Evolutionary conservation across 2,797 vertebrate species (phyloP).

Genomic region (Falco columbarius): DNA sequence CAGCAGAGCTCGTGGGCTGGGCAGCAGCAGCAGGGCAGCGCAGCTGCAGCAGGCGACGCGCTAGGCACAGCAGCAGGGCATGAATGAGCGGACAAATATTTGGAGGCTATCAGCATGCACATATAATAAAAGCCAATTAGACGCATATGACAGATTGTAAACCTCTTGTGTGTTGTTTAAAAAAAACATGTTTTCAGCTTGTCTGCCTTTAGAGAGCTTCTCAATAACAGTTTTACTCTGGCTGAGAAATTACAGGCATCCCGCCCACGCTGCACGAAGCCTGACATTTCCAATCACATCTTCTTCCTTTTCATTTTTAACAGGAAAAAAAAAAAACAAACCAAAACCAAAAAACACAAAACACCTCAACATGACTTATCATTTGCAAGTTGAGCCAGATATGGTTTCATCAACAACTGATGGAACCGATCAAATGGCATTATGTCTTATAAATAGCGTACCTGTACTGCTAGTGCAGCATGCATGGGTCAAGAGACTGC

Average conservation of each 20-base stretch:
- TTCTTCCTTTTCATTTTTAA: not conserved
- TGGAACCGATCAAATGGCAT: not conserved
- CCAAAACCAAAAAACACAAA: not conserved
- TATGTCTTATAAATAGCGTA: not conserved
- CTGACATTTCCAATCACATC: conserved; percentile 19
- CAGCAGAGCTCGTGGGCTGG: not conserved
- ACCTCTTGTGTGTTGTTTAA: not conserved
- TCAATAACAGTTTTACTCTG: not conserved
- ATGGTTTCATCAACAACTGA: not conserved
- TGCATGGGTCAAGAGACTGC: accelerated
- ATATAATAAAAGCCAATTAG: not conserved
- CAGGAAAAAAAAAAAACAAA: not conserved
- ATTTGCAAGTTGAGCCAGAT: not conserved
- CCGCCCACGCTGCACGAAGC: not conserved
- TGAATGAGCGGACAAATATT: not conserved
- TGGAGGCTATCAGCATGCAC: not conserved
- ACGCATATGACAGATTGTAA: not conserved
- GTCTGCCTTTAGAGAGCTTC: not conserved
- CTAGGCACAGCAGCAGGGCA: not conserved
- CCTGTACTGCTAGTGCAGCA: not conserved
- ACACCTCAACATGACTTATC: not conserved
- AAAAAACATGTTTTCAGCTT: not conserved
- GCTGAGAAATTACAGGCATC: not conserved
- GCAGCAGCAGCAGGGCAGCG: not conserved
- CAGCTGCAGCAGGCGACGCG: accelerated